phyloP scores from a whole-genome alignment of 2,888 invertebrate genomes.

The Ganaspis brasiliensis region DNA sequence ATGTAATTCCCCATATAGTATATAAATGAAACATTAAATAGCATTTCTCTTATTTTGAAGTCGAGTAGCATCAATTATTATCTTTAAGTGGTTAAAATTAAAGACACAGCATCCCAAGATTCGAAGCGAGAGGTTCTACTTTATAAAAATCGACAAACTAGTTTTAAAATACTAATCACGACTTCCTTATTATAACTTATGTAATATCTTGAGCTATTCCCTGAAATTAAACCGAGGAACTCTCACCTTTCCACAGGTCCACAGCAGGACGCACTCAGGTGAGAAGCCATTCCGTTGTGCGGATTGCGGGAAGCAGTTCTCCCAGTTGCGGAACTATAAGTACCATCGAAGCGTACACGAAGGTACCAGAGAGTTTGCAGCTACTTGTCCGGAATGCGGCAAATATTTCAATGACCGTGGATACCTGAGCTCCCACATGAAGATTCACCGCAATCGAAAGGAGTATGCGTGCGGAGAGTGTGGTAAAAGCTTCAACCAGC shows the following conservation, averaged over 20 bases:
- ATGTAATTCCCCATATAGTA: too few species aligned
- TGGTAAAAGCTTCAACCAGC: conserved; percentile 92
- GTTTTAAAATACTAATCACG: background rate
- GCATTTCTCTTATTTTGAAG: too few species aligned
- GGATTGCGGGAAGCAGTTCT: conserved; percentile 91
- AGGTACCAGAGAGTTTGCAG: conserved; percentile 91
- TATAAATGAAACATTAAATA: too few species aligned
- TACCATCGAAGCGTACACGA: conserved; percentile 91
- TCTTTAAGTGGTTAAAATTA: background rate
- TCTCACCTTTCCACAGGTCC: conserved; percentile 71
- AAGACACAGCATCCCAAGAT: background rate
- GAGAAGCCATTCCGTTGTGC: conserved; percentile 86
- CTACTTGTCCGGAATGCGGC: conserved; percentile 88
- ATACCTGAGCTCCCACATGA: conserved; percentile 92
- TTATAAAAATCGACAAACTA: conserved; percentile 4
- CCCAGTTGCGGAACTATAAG: conserved; percentile 91
- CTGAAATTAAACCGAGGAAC: conserved; percentile 23
- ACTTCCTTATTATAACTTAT: conserved; percentile 26
- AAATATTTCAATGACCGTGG: conserved; percentile 93
- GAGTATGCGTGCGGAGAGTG: conserved; percentile 91
- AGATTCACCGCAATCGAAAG: conserved; percentile 91
- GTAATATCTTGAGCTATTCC: background rate
- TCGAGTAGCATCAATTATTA: background rate
- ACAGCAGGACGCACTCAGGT: conserved; percentile 79
- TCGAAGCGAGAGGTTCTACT: background rate